Percentiles rank a stretch among this genome's conserved stretches.
Evolutionary conservation across 2,113 vertebrate genomes (phyloP).

Genomic region (Nesoenas mayeri): DNA sequence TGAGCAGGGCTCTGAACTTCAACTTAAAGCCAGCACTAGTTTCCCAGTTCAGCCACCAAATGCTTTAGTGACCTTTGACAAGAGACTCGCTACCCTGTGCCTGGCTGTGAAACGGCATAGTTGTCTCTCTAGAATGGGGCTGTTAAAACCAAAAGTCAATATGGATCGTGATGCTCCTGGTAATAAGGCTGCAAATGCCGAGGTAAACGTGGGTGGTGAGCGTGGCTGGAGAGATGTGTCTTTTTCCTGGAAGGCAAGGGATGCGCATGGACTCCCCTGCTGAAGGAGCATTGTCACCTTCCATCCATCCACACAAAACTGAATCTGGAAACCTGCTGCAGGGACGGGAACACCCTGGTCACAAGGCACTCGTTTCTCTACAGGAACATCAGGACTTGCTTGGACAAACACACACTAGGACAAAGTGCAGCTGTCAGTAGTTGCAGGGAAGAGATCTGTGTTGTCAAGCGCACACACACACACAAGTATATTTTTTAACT

Average conservation of each 20-base stretch:
- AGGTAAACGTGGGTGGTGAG: background rate
- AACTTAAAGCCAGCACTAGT: background rate
- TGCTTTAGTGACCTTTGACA: background rate
- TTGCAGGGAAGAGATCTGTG: background rate
- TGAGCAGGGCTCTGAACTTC: background rate
- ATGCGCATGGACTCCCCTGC: background rate
- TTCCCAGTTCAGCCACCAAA: background rate
- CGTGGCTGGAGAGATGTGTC: background rate
- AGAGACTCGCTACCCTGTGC: background rate
- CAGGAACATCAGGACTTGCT: background rate
- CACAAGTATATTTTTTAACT: background rate
- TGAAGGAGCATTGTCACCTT: background rate
- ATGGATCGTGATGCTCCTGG: background rate
- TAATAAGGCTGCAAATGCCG: background rate
- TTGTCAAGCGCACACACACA: background rate
- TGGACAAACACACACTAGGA: accelerated
- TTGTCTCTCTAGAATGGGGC: background rate
- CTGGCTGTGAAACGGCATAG: background rate
- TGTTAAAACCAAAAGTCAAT: background rate
- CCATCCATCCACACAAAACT: background rate
- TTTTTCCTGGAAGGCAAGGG: background rate
- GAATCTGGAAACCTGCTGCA: background rate
- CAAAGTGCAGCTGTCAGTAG: background rate
- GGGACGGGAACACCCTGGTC: background rate
- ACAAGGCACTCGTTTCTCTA: background rate